phyloP scores from a whole-genome alignment of 30 jellyfish, hydroid and myxozoan species.

The Pelagia noctiluca region DNA sequence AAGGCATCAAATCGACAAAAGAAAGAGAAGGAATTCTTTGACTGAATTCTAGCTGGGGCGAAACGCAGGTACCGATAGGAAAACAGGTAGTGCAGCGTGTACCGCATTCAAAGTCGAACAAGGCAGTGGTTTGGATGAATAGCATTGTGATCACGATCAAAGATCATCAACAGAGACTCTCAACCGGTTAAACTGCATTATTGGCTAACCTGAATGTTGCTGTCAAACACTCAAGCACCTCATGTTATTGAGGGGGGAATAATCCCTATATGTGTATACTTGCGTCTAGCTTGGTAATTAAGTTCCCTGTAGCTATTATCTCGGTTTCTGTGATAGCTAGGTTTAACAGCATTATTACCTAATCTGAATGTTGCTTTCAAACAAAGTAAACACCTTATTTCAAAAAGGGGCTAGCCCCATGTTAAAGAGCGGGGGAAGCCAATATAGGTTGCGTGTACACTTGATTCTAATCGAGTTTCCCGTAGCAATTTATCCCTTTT shows the following conservation, averaged over 20 bases:
- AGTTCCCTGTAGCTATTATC: neutral
- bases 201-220: neutral
- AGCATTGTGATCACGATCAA: slow-evolving; percentile 61
- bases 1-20: neutral
- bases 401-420: too few species aligned
- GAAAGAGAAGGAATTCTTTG: neutral
- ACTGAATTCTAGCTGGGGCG: neutral
- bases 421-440: too few species aligned
- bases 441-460: too few species aligned
- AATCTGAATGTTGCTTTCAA: too few species aligned
- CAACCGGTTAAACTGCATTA: neutral
- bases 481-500: too few species aligned
- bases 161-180: slow-evolving; percentile 30
- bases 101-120: slow-evolving; percentile 51
- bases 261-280: neutral
- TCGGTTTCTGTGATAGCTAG: too few species aligned
- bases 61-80: slow-evolving; percentile 60
- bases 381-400: too few species aligned
- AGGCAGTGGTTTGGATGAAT: slow-evolving; percentile 48
- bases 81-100: slow-evolving; percentile 70
- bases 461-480: too few species aligned
- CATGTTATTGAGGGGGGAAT: neutral
- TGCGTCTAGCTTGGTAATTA: neutral
- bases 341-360: too few species aligned
- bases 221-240: neutral